Percentiles rank a stretch among this genome's conserved stretches.
Conservation (phyloP, 2,888 invertebrate genomes). For the Sialis fuliginosa region DNA sequence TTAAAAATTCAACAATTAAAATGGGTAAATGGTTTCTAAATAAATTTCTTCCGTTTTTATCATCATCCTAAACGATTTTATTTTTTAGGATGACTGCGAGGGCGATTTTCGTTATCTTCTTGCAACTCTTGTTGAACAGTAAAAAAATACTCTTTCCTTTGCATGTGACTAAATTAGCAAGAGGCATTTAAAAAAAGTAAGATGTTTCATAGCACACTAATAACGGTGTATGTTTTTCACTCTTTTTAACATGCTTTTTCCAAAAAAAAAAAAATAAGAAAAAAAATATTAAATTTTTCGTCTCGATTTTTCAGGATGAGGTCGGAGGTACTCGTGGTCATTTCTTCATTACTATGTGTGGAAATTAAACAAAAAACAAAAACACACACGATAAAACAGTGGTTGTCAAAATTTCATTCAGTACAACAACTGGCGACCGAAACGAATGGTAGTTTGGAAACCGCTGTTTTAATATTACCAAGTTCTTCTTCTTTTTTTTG, state of each 20-base stretch:
- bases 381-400: too few species aligned
- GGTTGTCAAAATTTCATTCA: too few species aligned
- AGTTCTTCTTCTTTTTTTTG: too few species aligned
- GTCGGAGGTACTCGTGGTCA: constrained; percentile 42
- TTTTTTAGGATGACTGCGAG: constrained; percentile 45
- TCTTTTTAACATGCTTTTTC: not conserved
- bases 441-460: too few species aligned
- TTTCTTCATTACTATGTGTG: constrained; percentile 33
- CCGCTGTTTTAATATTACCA: too few species aligned
- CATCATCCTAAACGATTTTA: constrained; percentile 14
- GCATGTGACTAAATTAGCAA: not conserved
- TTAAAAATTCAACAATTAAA: too few species aligned
- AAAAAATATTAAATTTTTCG: constrained; percentile 1
- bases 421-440: too few species aligned
- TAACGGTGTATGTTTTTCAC: not conserved
- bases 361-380: not conserved
- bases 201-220: not conserved
- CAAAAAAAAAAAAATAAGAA: constrained; percentile 4
- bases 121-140: constrained; percentile 30
- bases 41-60: too few species aligned
- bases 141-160: not conserved
- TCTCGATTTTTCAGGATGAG: constrained; percentile 45
- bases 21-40: too few species aligned
- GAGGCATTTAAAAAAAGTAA: not conserved
- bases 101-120: constrained; percentile 51